Evolutionary conservation across 2,888 invertebrate genomes (phyloP).

Genomic region (Teleiodes luculella): DNA sequence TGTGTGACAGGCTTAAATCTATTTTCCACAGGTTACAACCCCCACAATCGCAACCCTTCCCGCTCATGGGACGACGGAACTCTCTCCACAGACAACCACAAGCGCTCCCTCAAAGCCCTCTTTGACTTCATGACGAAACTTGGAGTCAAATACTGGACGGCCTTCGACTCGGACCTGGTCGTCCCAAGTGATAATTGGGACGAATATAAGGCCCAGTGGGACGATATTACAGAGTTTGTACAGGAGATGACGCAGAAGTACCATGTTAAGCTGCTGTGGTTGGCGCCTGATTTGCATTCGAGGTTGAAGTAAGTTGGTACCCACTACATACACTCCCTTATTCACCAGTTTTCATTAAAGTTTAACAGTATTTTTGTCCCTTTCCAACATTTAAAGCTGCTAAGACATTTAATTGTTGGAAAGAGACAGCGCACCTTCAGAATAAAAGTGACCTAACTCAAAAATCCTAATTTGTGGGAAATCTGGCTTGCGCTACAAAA

Average conservation of each 20-base stretch:
- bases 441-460: too few relatives aligned
- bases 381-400: too few relatives aligned
- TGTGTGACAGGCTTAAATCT: too few relatives aligned
- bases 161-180: conserved; percentile 80
- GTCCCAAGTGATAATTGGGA: conserved; percentile 75
- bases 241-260: conserved; percentile 74
- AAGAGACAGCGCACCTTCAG: too few relatives aligned
- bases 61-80: conserved; percentile 79
- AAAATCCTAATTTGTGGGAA: too few relatives aligned
- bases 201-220: conserved; percentile 75
- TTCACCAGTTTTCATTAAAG: too few relatives aligned
- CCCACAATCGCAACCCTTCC: conserved; percentile 25
- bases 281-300: conserved; percentile 81
- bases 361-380: too few relatives aligned
- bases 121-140: conserved; percentile 82
- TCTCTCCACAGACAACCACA: conserved; percentile 76
- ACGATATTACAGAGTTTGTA: conserved; percentile 78
- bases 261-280: conserved; percentile 80
- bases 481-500: too few relatives aligned
- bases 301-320: conserved; percentile 65
- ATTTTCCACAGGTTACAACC: not conserved
- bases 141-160: conserved; percentile 81
- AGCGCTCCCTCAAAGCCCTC: conserved; percentile 77
- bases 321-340: too few relatives aligned
- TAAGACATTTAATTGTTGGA: too few relatives aligned